Evolutionary conservation across 1,140 invertebrate genomes (phyloP).

Genomic region (Macrobrachium rosenbergii): DNA sequence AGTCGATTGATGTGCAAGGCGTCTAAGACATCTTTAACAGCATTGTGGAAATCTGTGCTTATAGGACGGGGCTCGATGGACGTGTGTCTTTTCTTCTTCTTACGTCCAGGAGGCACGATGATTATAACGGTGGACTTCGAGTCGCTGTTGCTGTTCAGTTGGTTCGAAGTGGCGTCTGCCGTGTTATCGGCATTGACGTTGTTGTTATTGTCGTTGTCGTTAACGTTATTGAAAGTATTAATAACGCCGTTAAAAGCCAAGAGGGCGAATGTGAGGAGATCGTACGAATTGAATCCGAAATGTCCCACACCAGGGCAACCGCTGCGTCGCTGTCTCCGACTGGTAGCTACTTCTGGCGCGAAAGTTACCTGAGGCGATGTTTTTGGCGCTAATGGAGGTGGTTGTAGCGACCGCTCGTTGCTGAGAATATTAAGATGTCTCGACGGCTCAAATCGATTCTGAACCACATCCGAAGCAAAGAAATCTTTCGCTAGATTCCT

Average conservation of each 20-base stretch:
- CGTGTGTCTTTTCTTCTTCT: not conserved
- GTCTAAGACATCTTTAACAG: not conserved
- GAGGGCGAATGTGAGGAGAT: constrained; percentile 49
- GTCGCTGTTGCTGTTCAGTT: constrained; percentile 13
- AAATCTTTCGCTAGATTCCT: no score
- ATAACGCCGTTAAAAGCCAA: constrained; percentile 44
- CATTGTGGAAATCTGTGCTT: not conserved
- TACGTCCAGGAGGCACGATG: constrained; percentile 17
- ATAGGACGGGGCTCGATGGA: no score
- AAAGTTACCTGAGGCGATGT: no score
- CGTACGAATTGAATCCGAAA: constrained; percentile 52
- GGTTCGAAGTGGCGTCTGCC: constrained; percentile 35
- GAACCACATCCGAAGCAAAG: no score
- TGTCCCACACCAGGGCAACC: not conserved
- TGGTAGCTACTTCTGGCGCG: no score
- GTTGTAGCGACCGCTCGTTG: no score
- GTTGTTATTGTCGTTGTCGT: constrained; percentile 54
- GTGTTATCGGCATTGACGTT: constrained; percentile 56
- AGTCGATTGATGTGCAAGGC: not conserved
- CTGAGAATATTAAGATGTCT: no score
- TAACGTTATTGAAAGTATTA: constrained; percentile 46
- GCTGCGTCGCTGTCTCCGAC: no score
- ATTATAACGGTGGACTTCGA: constrained; percentile 16
- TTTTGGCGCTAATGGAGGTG: no score
- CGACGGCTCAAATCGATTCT: no score